Conservation (phyloP, 2,797 vertebrate genomes). For the Myripristis murdjan region DNA sequence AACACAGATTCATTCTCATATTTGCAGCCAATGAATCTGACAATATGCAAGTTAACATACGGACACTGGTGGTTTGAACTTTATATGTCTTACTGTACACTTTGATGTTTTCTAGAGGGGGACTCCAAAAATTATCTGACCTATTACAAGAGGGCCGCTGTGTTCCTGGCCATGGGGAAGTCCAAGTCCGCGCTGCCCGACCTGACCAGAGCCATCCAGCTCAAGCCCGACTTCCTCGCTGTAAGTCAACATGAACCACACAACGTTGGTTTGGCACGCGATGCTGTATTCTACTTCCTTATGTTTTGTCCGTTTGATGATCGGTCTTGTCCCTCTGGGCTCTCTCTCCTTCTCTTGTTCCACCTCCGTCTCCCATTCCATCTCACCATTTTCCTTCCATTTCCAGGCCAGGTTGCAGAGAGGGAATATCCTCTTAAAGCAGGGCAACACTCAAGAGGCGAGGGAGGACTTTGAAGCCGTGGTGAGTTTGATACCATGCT, state of each 20-base stretch:
- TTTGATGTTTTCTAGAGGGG: constrained; percentile 78
- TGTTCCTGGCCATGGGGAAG: constrained; percentile 91
- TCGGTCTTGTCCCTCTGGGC: background rate
- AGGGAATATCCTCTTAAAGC: constrained; percentile 89
- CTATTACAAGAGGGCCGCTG: constrained; percentile 90
- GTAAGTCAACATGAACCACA: constrained; percentile 72
- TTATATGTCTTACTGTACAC: background rate
- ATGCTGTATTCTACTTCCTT: background rate
- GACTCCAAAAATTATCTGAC: constrained; percentile 92
- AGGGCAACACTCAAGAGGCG: constrained; percentile 87
- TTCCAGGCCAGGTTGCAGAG: constrained; percentile 88
- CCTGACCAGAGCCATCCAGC: constrained; percentile 87
- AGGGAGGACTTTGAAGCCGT: constrained; percentile 88
- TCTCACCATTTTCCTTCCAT: background rate
- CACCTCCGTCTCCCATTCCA: background rate
- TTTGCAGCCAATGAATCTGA: no score
- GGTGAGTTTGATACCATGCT: constrained; percentile 70
- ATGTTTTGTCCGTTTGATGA: background rate
- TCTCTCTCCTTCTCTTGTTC: background rate
- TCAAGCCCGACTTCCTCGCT: constrained; percentile 90
- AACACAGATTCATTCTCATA: no score
- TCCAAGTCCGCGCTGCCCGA: constrained; percentile 90
- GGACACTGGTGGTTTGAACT: no score
- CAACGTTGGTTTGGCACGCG: background rate
- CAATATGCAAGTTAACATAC: no score